Conservation (phyloP, 2,797 vertebrate genomes). For the Clarias platycephalus region DNA sequence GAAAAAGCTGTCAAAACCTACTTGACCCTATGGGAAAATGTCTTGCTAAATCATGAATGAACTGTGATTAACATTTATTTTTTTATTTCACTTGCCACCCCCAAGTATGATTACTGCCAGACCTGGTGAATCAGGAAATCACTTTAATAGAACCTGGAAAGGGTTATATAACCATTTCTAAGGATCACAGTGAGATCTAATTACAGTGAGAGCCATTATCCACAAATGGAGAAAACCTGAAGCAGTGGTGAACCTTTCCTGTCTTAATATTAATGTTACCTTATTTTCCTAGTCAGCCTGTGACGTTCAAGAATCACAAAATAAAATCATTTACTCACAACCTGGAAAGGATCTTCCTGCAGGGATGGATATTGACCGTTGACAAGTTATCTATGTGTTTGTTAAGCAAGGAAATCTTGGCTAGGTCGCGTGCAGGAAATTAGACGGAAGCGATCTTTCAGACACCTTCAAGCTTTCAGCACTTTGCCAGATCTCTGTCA, state of each 20-base stretch:
- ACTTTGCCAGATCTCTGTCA: neutral
- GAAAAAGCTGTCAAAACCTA: too few relatives aligned
- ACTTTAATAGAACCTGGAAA: too few relatives aligned
- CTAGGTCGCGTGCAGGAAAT: constrained; percentile 36
- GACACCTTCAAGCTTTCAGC: constrained; percentile 34
- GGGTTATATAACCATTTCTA: too few relatives aligned
- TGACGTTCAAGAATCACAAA: neutral
- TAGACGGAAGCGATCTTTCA: constrained; percentile 34
- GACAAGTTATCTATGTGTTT: constrained; percentile 17
- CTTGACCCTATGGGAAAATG: too few relatives aligned
- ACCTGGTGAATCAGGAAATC: too few relatives aligned
- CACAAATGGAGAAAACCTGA: too few relatives aligned
- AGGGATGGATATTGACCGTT: neutral
- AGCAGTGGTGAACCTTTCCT: neutral
- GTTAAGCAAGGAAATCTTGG: constrained; percentile 22
- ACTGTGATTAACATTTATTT: too few relatives aligned
- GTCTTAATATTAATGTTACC: neutral
- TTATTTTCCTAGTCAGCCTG: constrained; percentile 30
- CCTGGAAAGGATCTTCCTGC: neutral
- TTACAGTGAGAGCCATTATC: too few relatives aligned
- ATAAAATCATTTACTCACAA: neutral
- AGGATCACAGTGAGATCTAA: too few relatives aligned
- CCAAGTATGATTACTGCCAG: too few relatives aligned
- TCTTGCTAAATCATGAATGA: too few relatives aligned
- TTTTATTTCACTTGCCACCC: too few relatives aligned